A percentile compares a stretch with the other conserved stretches of the same genome.
Conservation (phyloP, 2,113 vertebrate genomes). For the Phrynosoma platyrhinos region DNA sequence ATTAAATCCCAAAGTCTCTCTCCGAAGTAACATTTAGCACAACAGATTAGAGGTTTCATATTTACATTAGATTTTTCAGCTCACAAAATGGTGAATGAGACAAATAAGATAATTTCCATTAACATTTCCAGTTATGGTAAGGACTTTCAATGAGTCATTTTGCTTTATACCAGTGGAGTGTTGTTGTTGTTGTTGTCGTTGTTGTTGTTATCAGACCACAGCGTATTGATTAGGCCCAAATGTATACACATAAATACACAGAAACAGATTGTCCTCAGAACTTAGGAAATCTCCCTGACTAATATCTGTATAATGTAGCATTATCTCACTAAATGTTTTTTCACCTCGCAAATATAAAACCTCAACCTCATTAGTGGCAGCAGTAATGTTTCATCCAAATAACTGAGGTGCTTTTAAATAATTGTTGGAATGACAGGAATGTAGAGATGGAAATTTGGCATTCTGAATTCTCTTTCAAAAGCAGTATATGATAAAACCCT, state of each 20-base stretch:
- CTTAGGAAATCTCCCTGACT: neutral
- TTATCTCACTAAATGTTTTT: neutral
- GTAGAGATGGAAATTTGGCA: neutral
- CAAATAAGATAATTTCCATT: neutral
- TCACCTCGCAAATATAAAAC: neutral
- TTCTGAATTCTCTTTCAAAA: constrained; percentile 1
- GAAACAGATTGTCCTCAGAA: neutral
- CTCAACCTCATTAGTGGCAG: neutral
- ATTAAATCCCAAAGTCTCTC: no score
- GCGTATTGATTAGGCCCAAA: neutral
- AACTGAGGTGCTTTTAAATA: neutral
- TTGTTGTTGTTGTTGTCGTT: neutral
- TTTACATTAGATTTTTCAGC: no score
- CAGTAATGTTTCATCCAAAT: constrained; percentile 13
- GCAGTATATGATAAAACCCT: neutral
- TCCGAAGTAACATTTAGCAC: no score
- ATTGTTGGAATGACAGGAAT: neutral
- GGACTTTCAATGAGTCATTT: neutral
- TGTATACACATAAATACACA: neutral
- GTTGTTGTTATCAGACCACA: neutral
- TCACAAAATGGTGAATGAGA: no score
- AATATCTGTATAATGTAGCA: neutral
- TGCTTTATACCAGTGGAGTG: no score
- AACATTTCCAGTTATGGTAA: neutral
- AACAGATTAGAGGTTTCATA: no score